Conservation (phyloP, 2,888 invertebrate genomes). For the Lepidonotus clava region DNA sequence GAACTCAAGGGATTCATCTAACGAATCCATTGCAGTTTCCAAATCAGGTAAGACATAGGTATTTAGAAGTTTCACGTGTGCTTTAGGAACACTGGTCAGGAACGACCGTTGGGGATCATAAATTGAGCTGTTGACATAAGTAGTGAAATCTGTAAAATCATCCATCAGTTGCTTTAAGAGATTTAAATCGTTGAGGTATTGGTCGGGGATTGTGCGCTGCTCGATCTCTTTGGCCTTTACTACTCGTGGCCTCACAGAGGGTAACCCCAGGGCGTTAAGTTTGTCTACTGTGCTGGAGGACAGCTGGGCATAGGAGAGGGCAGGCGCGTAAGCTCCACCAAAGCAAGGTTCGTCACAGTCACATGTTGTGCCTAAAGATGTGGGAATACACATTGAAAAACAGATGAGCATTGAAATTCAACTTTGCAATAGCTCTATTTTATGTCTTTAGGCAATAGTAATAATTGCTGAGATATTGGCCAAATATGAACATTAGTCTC, state of each 20-base stretch:
- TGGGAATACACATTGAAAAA: neutral
- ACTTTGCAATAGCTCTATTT: neutral
- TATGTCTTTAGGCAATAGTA: too few relatives aligned
- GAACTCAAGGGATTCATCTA: neutral
- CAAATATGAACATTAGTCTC: too few relatives aligned
- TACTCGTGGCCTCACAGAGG: neutral
- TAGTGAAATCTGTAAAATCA: neutral
- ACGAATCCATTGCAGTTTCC: neutral
- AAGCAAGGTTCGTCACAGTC: slow-evolving; percentile 22
- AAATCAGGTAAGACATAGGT: neutral
- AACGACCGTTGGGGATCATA: neutral
- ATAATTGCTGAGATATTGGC: too few relatives aligned
- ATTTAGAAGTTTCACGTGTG: neutral
- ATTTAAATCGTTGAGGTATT: neutral
- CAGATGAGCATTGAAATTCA: neutral
- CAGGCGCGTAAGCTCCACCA: slow-evolving; percentile 12
- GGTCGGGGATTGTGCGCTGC: neutral
- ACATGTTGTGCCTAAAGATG: neutral
- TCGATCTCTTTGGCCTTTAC: neutral
- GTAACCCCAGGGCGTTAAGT: neutral
- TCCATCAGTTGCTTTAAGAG: neutral
- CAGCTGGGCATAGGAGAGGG: neutral
- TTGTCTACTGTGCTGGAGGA: slow-evolving; percentile 30
- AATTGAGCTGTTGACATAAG: neutral
- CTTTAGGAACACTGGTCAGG: neutral